These are phyloP conservation scores for Alauda arvensis DNA, from an alignment of 2,797 vertebrate species.

Conservation along the genomic window DNA sequence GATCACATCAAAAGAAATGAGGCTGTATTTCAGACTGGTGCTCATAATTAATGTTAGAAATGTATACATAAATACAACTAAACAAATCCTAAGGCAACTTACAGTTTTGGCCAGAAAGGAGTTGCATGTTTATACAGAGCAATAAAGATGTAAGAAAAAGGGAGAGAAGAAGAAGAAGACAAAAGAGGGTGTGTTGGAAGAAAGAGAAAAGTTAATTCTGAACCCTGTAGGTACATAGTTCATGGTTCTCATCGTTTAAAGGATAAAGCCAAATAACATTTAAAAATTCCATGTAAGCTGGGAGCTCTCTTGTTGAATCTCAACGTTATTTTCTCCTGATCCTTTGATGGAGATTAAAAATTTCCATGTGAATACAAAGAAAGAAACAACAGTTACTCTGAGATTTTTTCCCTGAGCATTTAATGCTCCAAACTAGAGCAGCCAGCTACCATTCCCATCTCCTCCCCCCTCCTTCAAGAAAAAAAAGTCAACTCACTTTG, in stretches of 20 bases:
- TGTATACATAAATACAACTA: conserved; percentile 36
- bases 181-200: conserved; percentile 31
- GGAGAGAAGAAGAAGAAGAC: neutral
- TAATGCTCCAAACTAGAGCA: conserved; percentile 65
- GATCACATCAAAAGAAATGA: conserved; percentile 35
- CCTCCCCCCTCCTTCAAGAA: conserved; percentile 30
- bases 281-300: conserved; percentile 75
- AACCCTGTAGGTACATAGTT: conserved; percentile 68
- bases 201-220: conserved; percentile 70
- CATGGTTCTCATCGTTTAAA: conserved; percentile 71
- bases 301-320: conserved; percentile 71
- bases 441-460: conserved; percentile 48
- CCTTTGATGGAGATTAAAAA: conserved; percentile 88
- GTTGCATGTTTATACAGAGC: conserved; percentile 51
- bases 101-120: conserved; percentile 27
- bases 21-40: neutral
- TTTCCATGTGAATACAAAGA: conserved; percentile 94
- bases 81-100: conserved; percentile 49
- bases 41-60: conserved; percentile 44
- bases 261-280: conserved; percentile 74
- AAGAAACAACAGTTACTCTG: conserved; percentile 90
- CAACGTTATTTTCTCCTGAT: conserved; percentile 70
- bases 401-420: conserved; percentile 73
- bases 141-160: conserved; percentile 50
- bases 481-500: conserved; percentile 73